Percentiles rank a stretch among this genome's conserved stretches.
Evolutionary conservation across 92 coral and sea anemone genomes (phyloP).

Genomic region (Scolanthus callimorphus): DNA sequence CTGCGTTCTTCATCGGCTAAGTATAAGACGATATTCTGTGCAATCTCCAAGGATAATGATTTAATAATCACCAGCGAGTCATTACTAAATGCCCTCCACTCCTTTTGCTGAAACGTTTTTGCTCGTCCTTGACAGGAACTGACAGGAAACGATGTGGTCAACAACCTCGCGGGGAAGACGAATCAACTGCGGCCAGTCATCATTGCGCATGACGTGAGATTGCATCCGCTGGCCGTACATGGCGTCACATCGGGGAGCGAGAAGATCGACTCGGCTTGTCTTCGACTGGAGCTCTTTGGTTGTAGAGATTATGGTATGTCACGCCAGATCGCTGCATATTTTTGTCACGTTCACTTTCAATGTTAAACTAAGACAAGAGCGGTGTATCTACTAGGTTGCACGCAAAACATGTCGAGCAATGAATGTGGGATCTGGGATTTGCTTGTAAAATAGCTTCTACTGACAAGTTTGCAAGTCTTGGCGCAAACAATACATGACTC

Average conservation of each 20-base stretch:
- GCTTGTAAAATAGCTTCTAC: neutral
- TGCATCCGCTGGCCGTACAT: constrained; percentile 18
- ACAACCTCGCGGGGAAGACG: constrained; percentile 10
- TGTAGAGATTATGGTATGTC: constrained; percentile 12
- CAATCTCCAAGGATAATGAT: too few species aligned
- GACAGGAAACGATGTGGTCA: neutral
- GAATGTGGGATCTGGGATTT: too few species aligned
- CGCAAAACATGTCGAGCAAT: too few species aligned
- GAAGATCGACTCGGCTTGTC: constrained; percentile 17
- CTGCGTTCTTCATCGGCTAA: too few species aligned
- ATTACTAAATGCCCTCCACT: too few species aligned
- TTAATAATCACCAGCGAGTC: too few species aligned
- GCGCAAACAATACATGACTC: too few species aligned
- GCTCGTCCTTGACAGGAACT: neutral
- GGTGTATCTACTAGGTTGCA: too few species aligned
- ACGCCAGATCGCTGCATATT: neutral
- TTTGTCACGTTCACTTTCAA: neutral
- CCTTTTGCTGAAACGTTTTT: neutral
- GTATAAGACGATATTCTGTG: too few species aligned
- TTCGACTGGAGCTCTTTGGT: constrained; percentile 21
- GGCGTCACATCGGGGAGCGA: constrained; percentile 9
- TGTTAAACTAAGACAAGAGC: too few species aligned
- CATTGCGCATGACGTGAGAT: constrained; percentile 20
- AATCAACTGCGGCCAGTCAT: neutral
- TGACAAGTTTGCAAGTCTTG: neutral